These are phyloP conservation scores for Nomada ferruginata DNA, from an alignment of 2,888 invertebrate species.

Conservation along the genomic window DNA sequence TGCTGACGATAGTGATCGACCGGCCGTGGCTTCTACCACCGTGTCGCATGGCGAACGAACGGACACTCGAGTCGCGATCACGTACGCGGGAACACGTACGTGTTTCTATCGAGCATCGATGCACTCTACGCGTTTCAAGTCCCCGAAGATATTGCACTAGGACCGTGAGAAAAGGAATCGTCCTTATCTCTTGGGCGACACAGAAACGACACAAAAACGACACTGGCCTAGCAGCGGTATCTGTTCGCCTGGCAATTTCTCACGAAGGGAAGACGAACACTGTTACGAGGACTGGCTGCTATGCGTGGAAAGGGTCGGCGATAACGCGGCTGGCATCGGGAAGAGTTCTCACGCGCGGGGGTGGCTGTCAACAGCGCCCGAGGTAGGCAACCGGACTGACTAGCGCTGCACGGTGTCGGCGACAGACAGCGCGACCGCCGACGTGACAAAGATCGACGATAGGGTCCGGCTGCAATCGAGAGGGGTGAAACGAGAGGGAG, in stretches of 20 bases:
- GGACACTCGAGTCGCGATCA: not conserved
- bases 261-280: slow-evolving; percentile 35
- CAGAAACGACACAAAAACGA: not conserved
- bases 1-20: slow-evolving; percentile 12
- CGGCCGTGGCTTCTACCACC: slow-evolving; percentile 18
- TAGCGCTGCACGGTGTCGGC: slow-evolving; percentile 66
- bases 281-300: slow-evolving; percentile 1
- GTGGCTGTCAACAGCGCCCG: slow-evolving; percentile 71
- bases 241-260: not conserved
- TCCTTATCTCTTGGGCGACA: not conserved
- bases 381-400: slow-evolving; percentile 78
- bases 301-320: slow-evolving; percentile 6
- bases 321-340: slow-evolving; percentile 38
- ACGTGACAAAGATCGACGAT: slow-evolving; percentile 23
- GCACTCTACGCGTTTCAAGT: not conserved
- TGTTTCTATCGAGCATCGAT: not conserved
- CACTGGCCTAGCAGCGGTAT: not conserved
- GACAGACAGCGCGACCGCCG: slow-evolving; percentile 65
- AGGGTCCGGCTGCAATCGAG: not conserved
- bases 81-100: not conserved
- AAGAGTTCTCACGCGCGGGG: slow-evolving; percentile 52
- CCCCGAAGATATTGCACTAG: not conserved
- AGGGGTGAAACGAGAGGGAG: slow-evolving; percentile 27
- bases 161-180: not conserved
- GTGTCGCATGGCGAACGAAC: slow-evolving; percentile 53